phyloP scores from a whole-genome alignment of 2,888 invertebrate species.

The Cephus pygmeus region DNA sequence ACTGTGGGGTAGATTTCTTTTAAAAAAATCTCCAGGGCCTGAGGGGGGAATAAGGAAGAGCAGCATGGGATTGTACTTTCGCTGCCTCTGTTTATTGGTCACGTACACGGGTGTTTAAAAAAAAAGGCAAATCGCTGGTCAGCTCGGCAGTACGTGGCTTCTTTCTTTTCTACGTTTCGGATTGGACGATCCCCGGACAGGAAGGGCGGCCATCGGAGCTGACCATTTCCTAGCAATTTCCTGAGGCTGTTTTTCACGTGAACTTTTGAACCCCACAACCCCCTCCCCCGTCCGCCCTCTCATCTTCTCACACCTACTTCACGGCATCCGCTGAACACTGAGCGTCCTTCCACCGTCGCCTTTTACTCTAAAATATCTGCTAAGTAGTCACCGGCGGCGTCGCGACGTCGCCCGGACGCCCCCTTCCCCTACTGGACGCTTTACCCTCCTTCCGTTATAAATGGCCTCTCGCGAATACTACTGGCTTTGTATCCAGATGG shows the following conservation, averaged over 20 bases:
- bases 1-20: not conserved
- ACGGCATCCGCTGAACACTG: constrained; percentile 7
- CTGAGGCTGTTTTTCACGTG: constrained; percentile 60
- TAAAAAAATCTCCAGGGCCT: not conserved
- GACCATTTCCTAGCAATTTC: constrained; percentile 62
- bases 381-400: constrained; percentile 47
- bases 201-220: constrained; percentile 43
- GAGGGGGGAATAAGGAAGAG: not conserved
- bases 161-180: constrained; percentile 2
- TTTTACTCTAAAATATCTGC: constrained; percentile 51
- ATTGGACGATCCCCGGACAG: not conserved
- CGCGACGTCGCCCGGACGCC: constrained; percentile 28
- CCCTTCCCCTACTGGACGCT: not conserved
- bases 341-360: not conserved
- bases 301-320: constrained; percentile 17
- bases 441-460: constrained; percentile 40
- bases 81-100: not conserved
- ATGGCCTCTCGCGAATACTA: constrained; percentile 51
- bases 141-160: not conserved
- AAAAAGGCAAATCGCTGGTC: not conserved
- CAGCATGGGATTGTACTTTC: not conserved
- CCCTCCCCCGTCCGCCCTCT: constrained; percentile 22
- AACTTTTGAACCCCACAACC: constrained; percentile 50
- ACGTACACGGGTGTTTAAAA: not conserved
- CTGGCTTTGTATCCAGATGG: constrained; percentile 48